A percentile compares a stretch with the other conserved stretches of the same genome.
phyloP scores from a whole-genome alignment of 2,888 invertebrate species.

The Platycheirus rosarum region DNA sequence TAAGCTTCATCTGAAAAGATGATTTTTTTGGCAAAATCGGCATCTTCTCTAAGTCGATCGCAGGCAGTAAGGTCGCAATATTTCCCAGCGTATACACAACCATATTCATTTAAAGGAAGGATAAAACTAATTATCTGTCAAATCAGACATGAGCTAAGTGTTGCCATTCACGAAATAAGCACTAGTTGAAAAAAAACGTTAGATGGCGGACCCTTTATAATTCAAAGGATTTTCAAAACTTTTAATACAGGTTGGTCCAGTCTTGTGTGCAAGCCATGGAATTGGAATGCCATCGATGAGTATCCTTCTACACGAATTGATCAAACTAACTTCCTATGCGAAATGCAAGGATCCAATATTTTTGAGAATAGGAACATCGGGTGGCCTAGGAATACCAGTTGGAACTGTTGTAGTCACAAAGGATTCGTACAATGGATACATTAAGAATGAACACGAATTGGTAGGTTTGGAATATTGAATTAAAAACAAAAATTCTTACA shows the following conservation, averaged over 20 bases:
- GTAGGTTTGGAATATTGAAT: slow-evolving; percentile 83
- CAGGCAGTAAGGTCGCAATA: no score
- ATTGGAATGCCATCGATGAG: slow-evolving; percentile 98
- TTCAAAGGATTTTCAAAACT: no score
- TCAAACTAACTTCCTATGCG: slow-evolving; percentile 97
- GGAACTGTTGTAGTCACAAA: slow-evolving; percentile 97
- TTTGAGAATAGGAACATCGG: slow-evolving; percentile 96
- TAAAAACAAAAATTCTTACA: not conserved
- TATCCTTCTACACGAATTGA: slow-evolving; percentile 97
- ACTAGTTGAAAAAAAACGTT: no score
- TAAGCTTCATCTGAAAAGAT: no score
- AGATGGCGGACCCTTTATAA: no score
- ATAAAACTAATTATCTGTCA: no score
- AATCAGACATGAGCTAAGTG: no score
- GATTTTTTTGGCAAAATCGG: no score
- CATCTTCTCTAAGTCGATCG: no score
- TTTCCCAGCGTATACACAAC: no score
- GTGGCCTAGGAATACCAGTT: slow-evolving; percentile 94
- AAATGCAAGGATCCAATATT: slow-evolving; percentile 93
- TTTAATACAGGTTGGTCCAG: slow-evolving; percentile 81
- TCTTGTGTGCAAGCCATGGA: slow-evolving; percentile 87
- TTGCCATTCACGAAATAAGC: no score
- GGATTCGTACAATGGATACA: slow-evolving; percentile 93
- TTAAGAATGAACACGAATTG: slow-evolving; percentile 91
- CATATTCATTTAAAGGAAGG: no score